Evolutionary conservation across 2,797 vertebrate genomes (phyloP).

Genomic region (Chaetodon trifasciatus): DNA sequence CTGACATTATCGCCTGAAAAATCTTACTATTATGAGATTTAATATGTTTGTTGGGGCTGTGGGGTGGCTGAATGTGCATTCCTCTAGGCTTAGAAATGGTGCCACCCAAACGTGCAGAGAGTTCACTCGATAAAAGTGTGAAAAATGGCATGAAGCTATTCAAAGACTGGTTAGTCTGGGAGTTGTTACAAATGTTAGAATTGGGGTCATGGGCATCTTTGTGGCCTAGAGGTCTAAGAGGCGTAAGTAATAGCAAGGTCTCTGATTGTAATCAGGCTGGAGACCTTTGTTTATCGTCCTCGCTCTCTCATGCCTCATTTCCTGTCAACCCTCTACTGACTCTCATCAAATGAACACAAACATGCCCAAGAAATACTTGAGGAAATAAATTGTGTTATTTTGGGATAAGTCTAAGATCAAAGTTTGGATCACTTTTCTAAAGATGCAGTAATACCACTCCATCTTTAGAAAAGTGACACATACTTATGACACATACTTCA

Average conservation of each 20-base stretch:
- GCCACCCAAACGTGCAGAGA: neutral
- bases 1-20: neutral
- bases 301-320: slow-evolving; percentile 37
- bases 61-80: neutral
- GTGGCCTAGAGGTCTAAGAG: neutral
- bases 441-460: neutral
- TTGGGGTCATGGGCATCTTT: neutral
- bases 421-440: neutral
- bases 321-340: slow-evolving; percentile 13
- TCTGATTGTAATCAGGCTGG: slow-evolving; percentile 28
- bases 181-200: neutral
- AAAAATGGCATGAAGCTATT: neutral
- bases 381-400: neutral
- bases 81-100: neutral
- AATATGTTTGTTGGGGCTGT: slow-evolving; percentile 11
- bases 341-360: slow-evolving; percentile 24
- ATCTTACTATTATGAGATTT: neutral
- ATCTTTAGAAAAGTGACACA: neutral
- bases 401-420: neutral
- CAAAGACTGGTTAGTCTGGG: neutral
- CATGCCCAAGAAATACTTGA: slow-evolving; percentile 2
- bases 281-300: slow-evolving; percentile 30
- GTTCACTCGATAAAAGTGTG: neutral
- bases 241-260: neutral
- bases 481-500: neutral